Evolutionary conservation across 2,888 invertebrate genomes (phyloP).

Genomic region (Poecilus cupreus): DNA sequence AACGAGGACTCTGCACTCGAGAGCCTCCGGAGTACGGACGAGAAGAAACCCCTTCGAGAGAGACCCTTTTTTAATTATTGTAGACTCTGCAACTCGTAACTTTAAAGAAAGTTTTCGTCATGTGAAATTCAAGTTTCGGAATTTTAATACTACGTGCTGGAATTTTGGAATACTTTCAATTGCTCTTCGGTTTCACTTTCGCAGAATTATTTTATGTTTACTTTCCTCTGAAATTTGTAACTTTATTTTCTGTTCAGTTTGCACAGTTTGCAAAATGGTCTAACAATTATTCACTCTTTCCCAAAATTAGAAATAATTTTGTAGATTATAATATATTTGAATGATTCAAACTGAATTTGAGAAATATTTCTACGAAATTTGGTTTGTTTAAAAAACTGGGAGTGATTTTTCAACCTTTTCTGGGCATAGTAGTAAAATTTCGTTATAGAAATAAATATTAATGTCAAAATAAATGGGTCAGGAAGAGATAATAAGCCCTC

Average conservation of each 20-base stretch:
- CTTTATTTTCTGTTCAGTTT: no score
- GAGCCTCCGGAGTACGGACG: background rate
- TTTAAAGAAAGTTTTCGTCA: conserved; percentile 15
- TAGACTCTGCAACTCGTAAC: background rate
- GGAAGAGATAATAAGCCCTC: conserved; percentile 10
- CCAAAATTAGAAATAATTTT: no score
- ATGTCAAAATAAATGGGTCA: conserved; percentile 13
- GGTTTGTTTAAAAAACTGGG: no score
- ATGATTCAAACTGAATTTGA: no score
- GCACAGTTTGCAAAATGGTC: no score
- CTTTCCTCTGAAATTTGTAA: background rate
- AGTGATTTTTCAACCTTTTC: no score
- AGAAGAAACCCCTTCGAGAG: background rate
- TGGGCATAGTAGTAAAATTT: background rate
- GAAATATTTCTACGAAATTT: no score
- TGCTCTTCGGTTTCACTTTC: background rate
- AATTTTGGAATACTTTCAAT: conserved; percentile 5
- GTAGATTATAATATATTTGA: no score
- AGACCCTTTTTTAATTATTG: conserved; percentile 9
- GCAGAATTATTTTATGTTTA: background rate
- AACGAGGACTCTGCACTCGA: background rate
- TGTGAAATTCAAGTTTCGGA: conserved; percentile 12
- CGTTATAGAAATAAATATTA: background rate
- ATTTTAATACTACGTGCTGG: background rate
- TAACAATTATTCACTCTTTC: no score